These are phyloP conservation scores for Nephrotoma guestfalica DNA, from an alignment of 2,888 invertebrate genomes.

Conservation along the genomic window DNA sequence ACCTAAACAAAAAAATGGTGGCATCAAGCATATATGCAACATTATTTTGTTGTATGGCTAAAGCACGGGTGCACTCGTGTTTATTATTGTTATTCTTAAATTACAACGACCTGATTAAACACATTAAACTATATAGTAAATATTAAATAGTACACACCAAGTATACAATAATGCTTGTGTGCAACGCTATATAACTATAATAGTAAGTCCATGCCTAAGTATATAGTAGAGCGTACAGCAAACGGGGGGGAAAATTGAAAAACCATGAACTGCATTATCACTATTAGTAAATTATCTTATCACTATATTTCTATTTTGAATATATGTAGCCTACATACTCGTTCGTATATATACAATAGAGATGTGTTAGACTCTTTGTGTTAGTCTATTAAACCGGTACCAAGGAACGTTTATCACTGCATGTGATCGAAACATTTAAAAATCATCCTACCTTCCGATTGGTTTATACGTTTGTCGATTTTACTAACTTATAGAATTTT, in stretches of 20 bases:
- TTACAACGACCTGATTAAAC: background rate
- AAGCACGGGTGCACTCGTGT: background rate
- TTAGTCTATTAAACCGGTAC: too few relatives aligned
- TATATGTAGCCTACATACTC: background rate
- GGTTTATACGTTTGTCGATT: background rate
- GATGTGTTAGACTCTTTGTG: too few relatives aligned
- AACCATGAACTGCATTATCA: background rate
- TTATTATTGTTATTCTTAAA: background rate
- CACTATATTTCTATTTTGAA: background rate
- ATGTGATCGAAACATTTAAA: too few relatives aligned
- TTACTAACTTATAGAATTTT: background rate
- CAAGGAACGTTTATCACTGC: too few relatives aligned
- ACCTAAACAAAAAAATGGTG: background rate
- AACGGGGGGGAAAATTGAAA: background rate
- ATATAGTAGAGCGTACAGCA: background rate
- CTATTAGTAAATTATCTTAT: background rate
- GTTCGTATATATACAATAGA: background rate
- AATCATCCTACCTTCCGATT: too few relatives aligned
- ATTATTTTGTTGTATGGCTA: background rate
- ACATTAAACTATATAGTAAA: background rate
- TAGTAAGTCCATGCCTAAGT: background rate
- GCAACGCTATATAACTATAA: background rate
- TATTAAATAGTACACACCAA: background rate
- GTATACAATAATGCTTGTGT: background rate
- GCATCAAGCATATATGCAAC: background rate